Evolutionary conservation across 2,888 invertebrate species (phyloP).

Genomic region (Leptinotarsa juncta): DNA sequence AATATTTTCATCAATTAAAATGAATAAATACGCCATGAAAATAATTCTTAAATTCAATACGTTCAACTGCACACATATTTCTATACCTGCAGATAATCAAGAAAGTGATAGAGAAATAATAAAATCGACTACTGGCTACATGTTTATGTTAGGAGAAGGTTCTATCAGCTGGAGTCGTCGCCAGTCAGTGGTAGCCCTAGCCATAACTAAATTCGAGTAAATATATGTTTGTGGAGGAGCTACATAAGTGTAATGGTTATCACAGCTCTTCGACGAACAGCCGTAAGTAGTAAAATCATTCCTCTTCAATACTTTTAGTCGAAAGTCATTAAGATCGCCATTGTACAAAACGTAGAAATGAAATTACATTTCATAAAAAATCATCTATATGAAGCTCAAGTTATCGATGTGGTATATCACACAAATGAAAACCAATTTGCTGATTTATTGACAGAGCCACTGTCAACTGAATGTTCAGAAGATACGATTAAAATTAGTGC

Average conservation of each 20-base stretch:
- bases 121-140: constrained; percentile 9
- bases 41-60: not conserved
- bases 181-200: constrained; percentile 50
- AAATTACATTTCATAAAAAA: not conserved
- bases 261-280: not conserved
- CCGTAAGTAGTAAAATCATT: not conserved
- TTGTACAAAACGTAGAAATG: not conserved
- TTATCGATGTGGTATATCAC: constrained; percentile 9
- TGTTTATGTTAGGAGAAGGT: not conserved
- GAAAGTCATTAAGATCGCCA: not conserved
- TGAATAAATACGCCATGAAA: not conserved
- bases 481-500: not conserved
- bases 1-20: not conserved
- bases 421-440: constrained; percentile 7
- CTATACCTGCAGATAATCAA: not conserved
- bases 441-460: not conserved
- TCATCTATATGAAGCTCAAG: not conserved
- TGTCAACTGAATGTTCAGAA: constrained; percentile 10
- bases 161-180: constrained; percentile 40
- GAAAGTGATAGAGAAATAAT: not conserved
- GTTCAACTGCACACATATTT: constrained; percentile 1
- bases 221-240: constrained; percentile 49
- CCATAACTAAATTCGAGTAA: constrained; percentile 55
- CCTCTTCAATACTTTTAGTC: not conserved
- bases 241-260: constrained; percentile 48